Conservation (phyloP, 2,888 invertebrate genomes). For the Aproaerema taeniolella region DNA sequence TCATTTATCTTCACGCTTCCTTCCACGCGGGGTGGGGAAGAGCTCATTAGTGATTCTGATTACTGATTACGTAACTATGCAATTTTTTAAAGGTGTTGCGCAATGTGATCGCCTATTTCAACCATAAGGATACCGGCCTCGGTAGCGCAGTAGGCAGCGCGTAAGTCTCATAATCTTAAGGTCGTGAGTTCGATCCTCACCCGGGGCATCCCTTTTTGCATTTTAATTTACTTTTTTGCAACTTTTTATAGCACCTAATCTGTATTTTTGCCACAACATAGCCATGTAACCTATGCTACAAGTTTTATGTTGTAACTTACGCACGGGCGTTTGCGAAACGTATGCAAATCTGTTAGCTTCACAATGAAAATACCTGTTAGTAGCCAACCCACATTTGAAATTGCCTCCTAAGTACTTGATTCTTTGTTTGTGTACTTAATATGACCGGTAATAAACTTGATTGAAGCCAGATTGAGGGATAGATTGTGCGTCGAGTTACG, state of each 20-base stretch:
- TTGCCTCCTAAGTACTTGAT: conserved; percentile 36
- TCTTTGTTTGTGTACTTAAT: conserved; percentile 41
- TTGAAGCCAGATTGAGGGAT: neutral
- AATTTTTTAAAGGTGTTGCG: too few relatives aligned
- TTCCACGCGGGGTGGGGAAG: neutral
- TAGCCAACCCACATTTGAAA: conserved; percentile 42
- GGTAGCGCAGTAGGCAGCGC: conserved; percentile 93
- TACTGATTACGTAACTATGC: neutral
- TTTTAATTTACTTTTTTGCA: conserved; percentile 7
- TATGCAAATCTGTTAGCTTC: conserved; percentile 48
- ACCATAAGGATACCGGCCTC: conserved; percentile 62
- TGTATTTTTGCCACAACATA: neutral
- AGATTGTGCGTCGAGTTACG: conserved; percentile 24
- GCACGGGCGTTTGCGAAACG: conserved; percentile 34
- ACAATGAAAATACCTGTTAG: conserved; percentile 43
- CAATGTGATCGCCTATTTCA: conserved; percentile 28
- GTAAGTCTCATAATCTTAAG: conserved; percentile 95
- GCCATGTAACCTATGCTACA: conserved; percentile 1
- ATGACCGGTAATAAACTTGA: conserved; percentile 28
- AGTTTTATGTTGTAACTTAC: conserved; percentile 25
- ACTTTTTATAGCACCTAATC: conserved; percentile 10
- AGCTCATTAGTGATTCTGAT: neutral
- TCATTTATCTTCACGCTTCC: neutral
- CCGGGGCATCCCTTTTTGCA: conserved; percentile 80
- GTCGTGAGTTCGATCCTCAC: conserved; percentile 98